Evolutionary conservation across 2,888 invertebrate genomes (phyloP).

Genomic region (Zaprionus bogoriensis): DNA sequence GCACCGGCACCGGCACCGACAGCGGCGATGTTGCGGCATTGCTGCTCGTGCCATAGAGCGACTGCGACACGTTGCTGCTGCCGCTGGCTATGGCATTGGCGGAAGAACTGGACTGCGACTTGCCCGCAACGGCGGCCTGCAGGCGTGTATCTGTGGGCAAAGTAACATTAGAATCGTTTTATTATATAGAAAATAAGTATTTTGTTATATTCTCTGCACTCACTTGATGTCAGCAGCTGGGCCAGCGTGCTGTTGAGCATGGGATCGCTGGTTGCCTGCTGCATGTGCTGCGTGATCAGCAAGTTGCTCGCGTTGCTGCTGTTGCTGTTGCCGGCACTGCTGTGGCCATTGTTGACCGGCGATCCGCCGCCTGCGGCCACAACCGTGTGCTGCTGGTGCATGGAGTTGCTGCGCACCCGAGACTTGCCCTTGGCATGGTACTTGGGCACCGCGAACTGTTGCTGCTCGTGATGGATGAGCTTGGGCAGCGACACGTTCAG

Average conservation of each 20-base stretch:
- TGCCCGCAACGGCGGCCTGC: constrained; percentile 63
- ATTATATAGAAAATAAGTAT: too few species aligned
- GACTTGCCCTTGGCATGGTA: constrained; percentile 79
- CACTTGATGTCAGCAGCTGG: constrained; percentile 87
- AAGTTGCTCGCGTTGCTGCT: constrained; percentile 51
- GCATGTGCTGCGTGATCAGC: constrained; percentile 84
- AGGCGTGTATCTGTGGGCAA: constrained; percentile 51
- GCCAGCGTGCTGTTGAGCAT: constrained; percentile 91
- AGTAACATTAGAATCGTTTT: background rate
- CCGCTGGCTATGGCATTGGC: constrained; percentile 73
- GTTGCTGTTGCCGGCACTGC: constrained; percentile 14
- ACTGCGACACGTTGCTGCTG: constrained; percentile 42
- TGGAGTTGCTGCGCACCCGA: constrained; percentile 82
- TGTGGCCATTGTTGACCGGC: constrained; percentile 42
- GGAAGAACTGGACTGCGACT: constrained; percentile 70
- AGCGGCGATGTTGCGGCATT: constrained; percentile 48
- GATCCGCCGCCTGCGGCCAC: constrained; percentile 60
- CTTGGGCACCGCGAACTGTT: constrained; percentile 81
- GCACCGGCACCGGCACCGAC: constrained; percentile 46
- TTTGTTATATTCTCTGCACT: too few species aligned
- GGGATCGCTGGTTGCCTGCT: constrained; percentile 90
- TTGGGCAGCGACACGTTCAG: constrained; percentile 85
- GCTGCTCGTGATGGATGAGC: constrained; percentile 61
- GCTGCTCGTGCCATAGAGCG: constrained; percentile 19
- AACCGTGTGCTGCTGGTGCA: constrained; percentile 78